A percentile compares a stretch with the other conserved stretches of the same genome.
Evolutionary conservation across 2,888 invertebrate species (phyloP).

Genomic region (Tetheella fluctuosa): DNA sequence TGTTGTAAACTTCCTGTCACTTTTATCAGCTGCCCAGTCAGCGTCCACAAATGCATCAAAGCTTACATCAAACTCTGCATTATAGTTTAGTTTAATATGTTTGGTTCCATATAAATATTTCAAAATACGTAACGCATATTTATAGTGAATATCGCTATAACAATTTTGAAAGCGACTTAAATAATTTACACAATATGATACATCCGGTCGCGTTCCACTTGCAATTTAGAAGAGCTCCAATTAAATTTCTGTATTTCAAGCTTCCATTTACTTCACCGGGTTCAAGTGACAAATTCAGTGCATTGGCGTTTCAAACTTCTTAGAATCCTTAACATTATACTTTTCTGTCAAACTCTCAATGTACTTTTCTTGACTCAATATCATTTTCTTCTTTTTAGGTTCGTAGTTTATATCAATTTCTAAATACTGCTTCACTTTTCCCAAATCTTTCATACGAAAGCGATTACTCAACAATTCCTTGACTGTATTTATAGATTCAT

Average conservation of each 20-base stretch:
- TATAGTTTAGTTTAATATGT: not conserved
- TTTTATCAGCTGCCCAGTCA: constrained; percentile 15
- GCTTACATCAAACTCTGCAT: not conserved
- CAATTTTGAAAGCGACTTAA: constrained; percentile 13
- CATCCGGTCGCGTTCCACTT: constrained; percentile 11
- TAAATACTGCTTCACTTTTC: constrained; percentile 12
- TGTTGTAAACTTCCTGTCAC: no score
- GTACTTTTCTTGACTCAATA: constrained; percentile 12
- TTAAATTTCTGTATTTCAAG: constrained; percentile 13
- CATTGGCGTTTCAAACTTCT: constrained; percentile 16
- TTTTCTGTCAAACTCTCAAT: constrained; percentile 12
- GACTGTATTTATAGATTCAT: constrained; percentile 1
- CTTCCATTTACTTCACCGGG: constrained; percentile 6
- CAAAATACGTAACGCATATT: constrained; percentile 12
- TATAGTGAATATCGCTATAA: constrained; percentile 10
- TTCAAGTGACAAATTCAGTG: constrained; percentile 12
- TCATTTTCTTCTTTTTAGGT: constrained; percentile 9
- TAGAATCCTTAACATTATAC: constrained; percentile 11
- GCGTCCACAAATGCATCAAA: constrained; percentile 16
- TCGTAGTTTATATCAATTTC: constrained; percentile 14
- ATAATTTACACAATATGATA: constrained; percentile 13
- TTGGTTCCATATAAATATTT: constrained; percentile 14
- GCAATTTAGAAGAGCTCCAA: constrained; percentile 10
- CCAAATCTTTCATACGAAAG: constrained; percentile 15
- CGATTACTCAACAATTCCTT: constrained; percentile 6